These are phyloP conservation scores for Callionymus lyra DNA, from an alignment of 2,113 vertebrate genomes.

Conservation along the genomic window DNA sequence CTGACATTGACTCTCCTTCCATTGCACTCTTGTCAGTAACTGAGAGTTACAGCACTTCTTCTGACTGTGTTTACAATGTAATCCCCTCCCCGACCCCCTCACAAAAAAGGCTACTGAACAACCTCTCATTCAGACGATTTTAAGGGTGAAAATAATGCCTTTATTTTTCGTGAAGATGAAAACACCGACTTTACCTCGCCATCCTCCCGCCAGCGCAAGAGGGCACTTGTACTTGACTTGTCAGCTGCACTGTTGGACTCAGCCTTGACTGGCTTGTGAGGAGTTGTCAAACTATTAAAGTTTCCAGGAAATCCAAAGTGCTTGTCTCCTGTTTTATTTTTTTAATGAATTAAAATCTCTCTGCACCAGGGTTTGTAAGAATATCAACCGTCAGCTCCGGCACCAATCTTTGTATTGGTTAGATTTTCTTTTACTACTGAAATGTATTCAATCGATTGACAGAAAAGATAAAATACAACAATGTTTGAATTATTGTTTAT, in stretches of 20 bases:
- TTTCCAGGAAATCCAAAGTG: slow-evolving; percentile 53
- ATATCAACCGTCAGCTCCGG: too few species aligned
- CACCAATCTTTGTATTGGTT: too few species aligned
- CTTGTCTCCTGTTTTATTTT: slow-evolving; percentile 52
- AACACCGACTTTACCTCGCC: slow-evolving; percentile 62
- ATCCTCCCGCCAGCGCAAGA: slow-evolving; percentile 45
- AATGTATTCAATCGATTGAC: too few species aligned
- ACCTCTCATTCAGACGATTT: slow-evolving; percentile 15
- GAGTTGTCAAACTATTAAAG: slow-evolving; percentile 65
- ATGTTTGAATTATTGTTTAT: too few species aligned
- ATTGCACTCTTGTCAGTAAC: slow-evolving; percentile 19
- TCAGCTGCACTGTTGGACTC: slow-evolving; percentile 53
- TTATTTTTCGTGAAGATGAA: slow-evolving; percentile 52
- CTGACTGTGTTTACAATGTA: slow-evolving; percentile 23
- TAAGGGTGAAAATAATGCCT: slow-evolving; percentile 17
- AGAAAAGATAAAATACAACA: too few species aligned
- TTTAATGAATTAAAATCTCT: too few species aligned
- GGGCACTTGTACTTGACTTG: slow-evolving; percentile 55
- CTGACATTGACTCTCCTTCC: slow-evolving; percentile 22
- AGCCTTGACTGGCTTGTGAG: slow-evolving; percentile 56
- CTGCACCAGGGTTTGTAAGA: too few species aligned
- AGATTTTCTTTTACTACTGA: too few species aligned
- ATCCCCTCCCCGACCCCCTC: too few species aligned
- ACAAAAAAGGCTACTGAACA: slow-evolving; percentile 18
- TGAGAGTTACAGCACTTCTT: slow-evolving; percentile 11